A percentile compares a stretch with the other conserved stretches of the same genome.
Conservation (phyloP, 2,113 vertebrate genomes). For the Ranitomeya variabilis region DNA sequence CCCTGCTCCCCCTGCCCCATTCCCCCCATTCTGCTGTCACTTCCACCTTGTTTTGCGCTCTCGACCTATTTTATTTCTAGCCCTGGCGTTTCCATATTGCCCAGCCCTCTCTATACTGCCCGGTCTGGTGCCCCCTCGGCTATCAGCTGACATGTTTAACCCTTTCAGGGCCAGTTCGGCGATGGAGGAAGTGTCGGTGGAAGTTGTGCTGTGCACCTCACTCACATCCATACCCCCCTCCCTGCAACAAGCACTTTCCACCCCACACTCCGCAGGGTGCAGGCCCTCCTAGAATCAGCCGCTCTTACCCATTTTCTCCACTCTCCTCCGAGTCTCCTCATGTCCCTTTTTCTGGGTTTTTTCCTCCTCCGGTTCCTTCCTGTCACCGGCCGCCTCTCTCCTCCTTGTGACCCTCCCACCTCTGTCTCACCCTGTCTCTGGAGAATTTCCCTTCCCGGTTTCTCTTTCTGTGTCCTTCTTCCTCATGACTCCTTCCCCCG, state of each 20-base stretch:
- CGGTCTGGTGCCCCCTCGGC: too few relatives aligned
- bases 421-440: not conserved
- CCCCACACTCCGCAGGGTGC: not conserved
- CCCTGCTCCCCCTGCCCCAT: too few relatives aligned
- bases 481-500: not conserved
- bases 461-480: constrained; percentile 37
- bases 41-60: too few relatives aligned
- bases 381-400: constrained; percentile 8
- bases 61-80: too few relatives aligned
- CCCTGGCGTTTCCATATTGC: too few relatives aligned
- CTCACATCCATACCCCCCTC: not conserved
- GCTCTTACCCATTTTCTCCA: constrained; percentile 36
- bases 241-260: not conserved
- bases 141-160: not conserved
- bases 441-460: constrained; percentile 31
- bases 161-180: not conserved
- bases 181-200: not conserved
- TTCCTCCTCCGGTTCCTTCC: not conserved
- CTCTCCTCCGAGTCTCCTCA: not conserved
- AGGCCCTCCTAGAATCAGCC: not conserved
- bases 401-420: constrained; percentile 41
- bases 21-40: too few relatives aligned
- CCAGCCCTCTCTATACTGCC: too few relatives aligned
- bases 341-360: constrained; percentile 19
- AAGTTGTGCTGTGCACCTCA: not conserved